Evolutionary conservation across 2,888 invertebrate species (phyloP), one percentile per base, ranked within the genome.

Genomic region (Eristalinus sepulchralis): DNA sequence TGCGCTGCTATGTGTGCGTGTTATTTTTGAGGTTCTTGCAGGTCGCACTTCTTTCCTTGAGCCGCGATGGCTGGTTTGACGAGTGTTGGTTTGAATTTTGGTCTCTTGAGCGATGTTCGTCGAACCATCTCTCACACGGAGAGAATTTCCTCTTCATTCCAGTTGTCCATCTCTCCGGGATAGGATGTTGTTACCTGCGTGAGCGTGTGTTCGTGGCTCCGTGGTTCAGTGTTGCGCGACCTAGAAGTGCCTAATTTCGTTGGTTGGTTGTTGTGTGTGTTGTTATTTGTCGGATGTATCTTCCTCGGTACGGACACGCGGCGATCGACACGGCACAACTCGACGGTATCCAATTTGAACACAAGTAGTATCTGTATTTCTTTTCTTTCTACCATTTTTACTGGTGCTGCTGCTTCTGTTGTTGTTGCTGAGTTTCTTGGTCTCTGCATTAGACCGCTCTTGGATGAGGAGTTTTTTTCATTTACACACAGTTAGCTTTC

Each of bases 401-500:
- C 57, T 68, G 66, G 63, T 70, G n/a, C 47, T 47, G n/a, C 39
- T 39, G n/a, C 17, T 17, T 47, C 47, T 47, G 47, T 47, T 47
- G 47, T n/a, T 47, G 47, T 47, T 34, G 17, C 17, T 47, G 47
- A 47, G 2, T 47, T 47, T 47, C 47, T 47, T 47, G 47, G 47
- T n/a, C 47, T 47, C 62, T 63, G 78, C 80, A 80, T 80, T 79
- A 84, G 77, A 84, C 73, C 77, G 81, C 82, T 81, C 80, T 84
- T 77, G 77, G 70, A 87, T 80, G 76, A 82, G 73, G 88, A 81
- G 91, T 90, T 91, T 92, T 91, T 92, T 92, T 91, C 91, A 90
- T 92, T 91, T 91, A 89, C 89, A 91, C 92, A 92, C 92, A 92
- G 92, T 92, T 91, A 91, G 91, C 91, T 92, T 92, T 92, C 92